Percentiles rank a stretch among this genome's conserved stretches.
Evolutionary conservation across 2,888 invertebrate species (phyloP).

Genomic region (Apotomis capreana): DNA sequence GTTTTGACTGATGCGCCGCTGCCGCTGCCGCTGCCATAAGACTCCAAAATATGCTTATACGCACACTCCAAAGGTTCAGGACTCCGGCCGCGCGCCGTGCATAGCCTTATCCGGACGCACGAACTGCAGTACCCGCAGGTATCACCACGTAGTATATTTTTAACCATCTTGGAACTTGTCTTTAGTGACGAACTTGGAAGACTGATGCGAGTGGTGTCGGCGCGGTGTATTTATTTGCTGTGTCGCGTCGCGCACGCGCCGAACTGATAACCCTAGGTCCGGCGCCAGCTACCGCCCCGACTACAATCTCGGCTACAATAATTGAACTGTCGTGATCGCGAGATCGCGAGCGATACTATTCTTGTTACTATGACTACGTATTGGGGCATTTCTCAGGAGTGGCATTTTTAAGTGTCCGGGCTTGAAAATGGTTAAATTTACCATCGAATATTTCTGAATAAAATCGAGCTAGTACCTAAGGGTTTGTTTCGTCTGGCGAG

Average conservation of each 20-base stretch:
- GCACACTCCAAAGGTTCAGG: conserved; percentile 77
- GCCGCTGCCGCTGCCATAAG: conserved; percentile 61
- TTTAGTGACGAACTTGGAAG: conserved; percentile 56
- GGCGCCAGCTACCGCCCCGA: conserved; percentile 62
- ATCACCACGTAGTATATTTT: conserved; percentile 65
- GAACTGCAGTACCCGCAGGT: conserved; percentile 78
- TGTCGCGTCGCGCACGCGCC: conserved; percentile 76
- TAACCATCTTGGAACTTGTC: conserved; percentile 65
- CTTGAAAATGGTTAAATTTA: too few species aligned
- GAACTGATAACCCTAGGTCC: conserved; percentile 70
- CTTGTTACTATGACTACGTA: conserved; percentile 1
- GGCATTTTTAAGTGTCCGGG: too few species aligned
- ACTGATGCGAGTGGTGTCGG: conserved; percentile 60
- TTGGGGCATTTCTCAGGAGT: too few species aligned
- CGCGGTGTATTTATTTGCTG: conserved; percentile 69
- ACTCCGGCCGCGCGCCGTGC: conserved; percentile 71
- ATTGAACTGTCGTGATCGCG: conserved; percentile 4
- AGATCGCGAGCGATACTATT: conserved; percentile 5
- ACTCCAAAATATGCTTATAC: conserved; percentile 79
- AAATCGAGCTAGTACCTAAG: too few species aligned
- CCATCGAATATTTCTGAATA: too few species aligned
- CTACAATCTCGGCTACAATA: conserved; percentile 16
- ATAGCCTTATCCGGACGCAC: conserved; percentile 73
- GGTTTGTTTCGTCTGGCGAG: too few species aligned
- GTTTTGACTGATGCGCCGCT: conserved; percentile 58